Base-by-base conservation (phyloP, 2,113 vertebrate genomes). In the Narcine bancroftii region DNA sequence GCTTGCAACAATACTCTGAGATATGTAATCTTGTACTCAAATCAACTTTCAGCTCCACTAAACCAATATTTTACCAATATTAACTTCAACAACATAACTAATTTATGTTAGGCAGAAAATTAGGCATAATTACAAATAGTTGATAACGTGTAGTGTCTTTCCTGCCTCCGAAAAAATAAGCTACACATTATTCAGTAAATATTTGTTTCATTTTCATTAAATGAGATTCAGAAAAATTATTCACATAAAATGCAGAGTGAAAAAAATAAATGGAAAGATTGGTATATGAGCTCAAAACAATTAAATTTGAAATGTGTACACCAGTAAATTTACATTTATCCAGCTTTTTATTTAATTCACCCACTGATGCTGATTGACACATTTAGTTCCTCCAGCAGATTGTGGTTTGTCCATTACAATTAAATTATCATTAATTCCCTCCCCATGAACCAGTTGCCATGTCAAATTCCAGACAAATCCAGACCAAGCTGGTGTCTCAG, bases 1-100 rank as follows among this genome's bases (percentile, higher is more conserved):
- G 26, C 21, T 91, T 66, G 19, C 11, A 91, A 29, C 63, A 69
- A 33, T 91, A 39, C 36, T 69, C 26, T 47, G 10, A 71, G 42
- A 39, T 63, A 83, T 53, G 21, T 87, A 87, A 69, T 69, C 42
- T 24, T 47, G 9, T 15, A 13, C 42, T 26, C 36, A 11, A 21
- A 91, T 24, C 66, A 24, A 69, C 19, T 26, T 69, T 69, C 33
- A 66, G 29, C 29, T 91, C 39, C 47, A 21, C 15, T 26, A 33
- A 69, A 47, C 36, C 26, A 91, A 42, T 91, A 91, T 69, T 65
- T 91, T 91, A 69, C 39, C 42, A 29, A 47, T 33, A 91, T 69
- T 91, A 21, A 24, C 26, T 26, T 69, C 89, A 47, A 91, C 63
- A 69, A 24, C 89, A 71, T 91, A 69, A 69, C 66, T 69, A 91